Percentiles rank a stretch among this genome's conserved stretches.
Conservation (phyloP, 2,888 invertebrate species). For the Eilema griseolum region DNA sequence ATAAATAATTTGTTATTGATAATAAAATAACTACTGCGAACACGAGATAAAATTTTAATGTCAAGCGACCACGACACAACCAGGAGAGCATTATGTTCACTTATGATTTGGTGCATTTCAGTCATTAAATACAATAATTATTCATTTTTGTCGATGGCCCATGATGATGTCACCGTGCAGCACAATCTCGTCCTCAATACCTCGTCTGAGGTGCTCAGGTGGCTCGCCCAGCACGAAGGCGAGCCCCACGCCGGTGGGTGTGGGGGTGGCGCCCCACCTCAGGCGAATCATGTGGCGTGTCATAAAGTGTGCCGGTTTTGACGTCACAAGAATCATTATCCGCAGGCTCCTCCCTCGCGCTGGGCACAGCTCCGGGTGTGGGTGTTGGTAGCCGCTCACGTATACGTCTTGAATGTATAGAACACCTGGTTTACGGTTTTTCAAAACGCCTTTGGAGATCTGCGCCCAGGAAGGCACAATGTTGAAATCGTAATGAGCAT, state of each 20-base stretch:
- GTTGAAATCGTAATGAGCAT: not conserved
- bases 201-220: conserved; percentile 76
- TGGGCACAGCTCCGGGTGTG: conserved; percentile 90
- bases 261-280: conserved; percentile 92
- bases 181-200: conserved; percentile 89
- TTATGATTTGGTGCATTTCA: conserved; percentile 61
- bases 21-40: conserved; percentile 62
- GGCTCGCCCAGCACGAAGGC: conserved; percentile 89
- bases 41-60: conserved; percentile 71
- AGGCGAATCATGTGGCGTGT: conserved; percentile 92
- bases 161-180: conserved; percentile 92
- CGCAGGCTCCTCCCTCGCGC: conserved; percentile 88
- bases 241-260: conserved; percentile 88
- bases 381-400: conserved; percentile 89
- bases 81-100: conserved; percentile 76
- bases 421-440: conserved; percentile 66
- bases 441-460: not conserved
- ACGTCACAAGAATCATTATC: conserved; percentile 90
- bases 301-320: conserved; percentile 90
- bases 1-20: conserved; percentile 68
- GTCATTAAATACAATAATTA: conserved; percentile 42
- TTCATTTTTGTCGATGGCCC: conserved; percentile 86
- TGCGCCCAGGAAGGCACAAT: not conserved
- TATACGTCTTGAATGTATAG: conserved; percentile 89
- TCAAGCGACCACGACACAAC: conserved; percentile 75